A percentile compares a stretch with the other conserved stretches of the same genome.
These are phyloP conservation scores for Criorhina ranunculi DNA, from an alignment of 2,888 invertebrate genomes.

Conservation along the genomic window DNA sequence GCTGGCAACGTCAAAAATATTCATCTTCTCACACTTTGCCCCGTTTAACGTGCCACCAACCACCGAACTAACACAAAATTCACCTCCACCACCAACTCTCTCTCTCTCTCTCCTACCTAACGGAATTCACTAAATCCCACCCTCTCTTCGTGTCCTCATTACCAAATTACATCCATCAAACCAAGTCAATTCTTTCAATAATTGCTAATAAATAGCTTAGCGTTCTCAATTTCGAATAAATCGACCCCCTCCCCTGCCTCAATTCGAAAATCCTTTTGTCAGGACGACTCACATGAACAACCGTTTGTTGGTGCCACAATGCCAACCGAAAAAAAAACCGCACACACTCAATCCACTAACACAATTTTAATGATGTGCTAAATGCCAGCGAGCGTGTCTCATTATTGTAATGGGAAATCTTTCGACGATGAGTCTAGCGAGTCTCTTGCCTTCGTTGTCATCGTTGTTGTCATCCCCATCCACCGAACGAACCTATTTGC, in stretches of 20 bases:
- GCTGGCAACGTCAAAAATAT: too few relatives aligned
- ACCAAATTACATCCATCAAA: constrained; percentile 25
- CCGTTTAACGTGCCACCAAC: too few relatives aligned
- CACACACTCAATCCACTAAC: constrained; percentile 29
- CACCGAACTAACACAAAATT: too few relatives aligned
- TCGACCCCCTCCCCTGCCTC: constrained; percentile 10
- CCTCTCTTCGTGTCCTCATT: background rate
- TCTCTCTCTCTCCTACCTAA: too few relatives aligned
- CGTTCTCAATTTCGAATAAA: constrained; percentile 40
- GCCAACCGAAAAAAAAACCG: constrained; percentile 37
- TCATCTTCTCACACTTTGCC: too few relatives aligned
- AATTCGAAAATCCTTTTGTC: constrained; percentile 30
- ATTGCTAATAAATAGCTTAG: constrained; percentile 35
- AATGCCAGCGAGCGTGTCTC: constrained; percentile 64
- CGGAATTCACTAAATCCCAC: too few relatives aligned
- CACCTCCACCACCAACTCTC: too few relatives aligned
- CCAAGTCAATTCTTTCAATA: constrained; percentile 22
- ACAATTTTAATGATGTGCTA: constrained; percentile 76
- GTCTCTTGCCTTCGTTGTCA: constrained; percentile 21
- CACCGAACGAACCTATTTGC: constrained; percentile 32
- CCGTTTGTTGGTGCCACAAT: constrained; percentile 45
- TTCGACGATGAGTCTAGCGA: constrained; percentile 22
- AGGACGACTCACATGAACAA: constrained; percentile 48
- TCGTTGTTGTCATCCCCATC: background rate
- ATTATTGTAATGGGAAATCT: constrained; percentile 65